Conservation (phyloP, 1,140 invertebrate genomes). For the Habropoda laboriosa region DNA sequence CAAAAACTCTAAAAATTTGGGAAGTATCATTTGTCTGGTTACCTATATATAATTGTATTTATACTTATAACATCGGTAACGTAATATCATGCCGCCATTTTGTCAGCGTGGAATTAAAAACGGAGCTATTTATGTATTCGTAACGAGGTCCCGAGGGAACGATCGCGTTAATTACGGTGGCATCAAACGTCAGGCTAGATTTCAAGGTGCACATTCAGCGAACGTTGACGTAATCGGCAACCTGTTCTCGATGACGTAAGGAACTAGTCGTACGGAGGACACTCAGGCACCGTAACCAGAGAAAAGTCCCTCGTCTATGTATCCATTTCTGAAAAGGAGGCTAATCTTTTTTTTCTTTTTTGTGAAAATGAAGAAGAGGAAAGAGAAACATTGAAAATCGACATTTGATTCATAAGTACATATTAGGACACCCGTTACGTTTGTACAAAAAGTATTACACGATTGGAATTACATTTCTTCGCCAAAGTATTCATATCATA, state of each 20-base stretch:
- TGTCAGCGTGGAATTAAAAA: neutral
- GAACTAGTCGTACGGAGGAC: slow-evolving; percentile 41
- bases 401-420: no score
- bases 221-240: slow-evolving; percentile 59
- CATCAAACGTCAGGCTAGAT: slow-evolving; percentile 29
- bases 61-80: neutral
- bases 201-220: slow-evolving; percentile 29
- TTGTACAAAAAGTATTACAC: no score
- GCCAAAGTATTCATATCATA: no score
- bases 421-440: no score
- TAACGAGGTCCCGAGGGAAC: neutral
- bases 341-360: neutral
- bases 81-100: neutral
- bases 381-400: no score
- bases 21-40: no score
- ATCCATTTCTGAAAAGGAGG: slow-evolving; percentile 20
- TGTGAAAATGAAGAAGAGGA: no score
- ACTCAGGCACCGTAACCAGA: slow-evolving; percentile 23
- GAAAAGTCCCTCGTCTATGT: slow-evolving; percentile 22
- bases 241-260: slow-evolving; percentile 60
- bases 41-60: neutral
- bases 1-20: no score
- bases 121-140: neutral
- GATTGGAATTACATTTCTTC: no score
- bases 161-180: neutral